Percentiles rank a stretch among this genome's conserved stretches.
Evolutionary conservation across 2,113 vertebrate genomes (phyloP).

Genomic region (Ptychochromis oligacanthus): DNA sequence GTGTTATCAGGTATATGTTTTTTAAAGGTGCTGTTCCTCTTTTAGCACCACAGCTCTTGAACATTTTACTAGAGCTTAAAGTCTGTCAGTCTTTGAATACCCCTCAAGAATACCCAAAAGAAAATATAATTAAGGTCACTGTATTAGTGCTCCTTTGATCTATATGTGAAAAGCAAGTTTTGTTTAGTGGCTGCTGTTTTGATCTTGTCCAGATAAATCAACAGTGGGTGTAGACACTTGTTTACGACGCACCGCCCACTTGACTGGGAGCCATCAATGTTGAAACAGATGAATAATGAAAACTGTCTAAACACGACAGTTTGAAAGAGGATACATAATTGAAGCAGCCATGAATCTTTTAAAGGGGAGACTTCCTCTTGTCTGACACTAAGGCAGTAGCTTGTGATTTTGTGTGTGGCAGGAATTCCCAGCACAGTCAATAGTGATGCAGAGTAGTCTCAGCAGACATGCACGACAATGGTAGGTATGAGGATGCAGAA

Average conservation of each 20-base stretch:
- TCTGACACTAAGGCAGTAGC: conserved; percentile 67
- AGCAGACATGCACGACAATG: conserved; percentile 15
- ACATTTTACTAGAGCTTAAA: conserved; percentile 55
- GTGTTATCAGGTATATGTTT: no score
- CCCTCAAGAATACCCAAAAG: conserved; percentile 30
- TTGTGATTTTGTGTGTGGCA: conserved; percentile 56
- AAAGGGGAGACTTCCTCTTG: conserved; percentile 72
- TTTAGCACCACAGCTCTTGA: conserved; percentile 11
- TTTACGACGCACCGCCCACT: conserved; percentile 45
- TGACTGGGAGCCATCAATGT: conserved; percentile 63
- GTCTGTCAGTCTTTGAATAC: conserved; percentile 48
- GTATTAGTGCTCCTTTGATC: conserved; percentile 58
- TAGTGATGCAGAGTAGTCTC: conserved; percentile 41
- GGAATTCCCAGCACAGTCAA: conserved; percentile 44
- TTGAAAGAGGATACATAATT: conserved; percentile 73
- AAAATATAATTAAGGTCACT: conserved; percentile 39
- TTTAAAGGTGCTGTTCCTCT: not conserved
- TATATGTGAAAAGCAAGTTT: conserved; percentile 52
- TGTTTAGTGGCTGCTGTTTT: conserved; percentile 54
- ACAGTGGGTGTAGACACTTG: conserved; percentile 50
- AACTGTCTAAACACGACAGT: conserved; percentile 74
- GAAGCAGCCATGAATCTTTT: conserved; percentile 74
- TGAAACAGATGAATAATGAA: conserved; percentile 73
- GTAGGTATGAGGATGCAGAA: conserved; percentile 54
- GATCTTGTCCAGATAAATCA: conserved; percentile 63